Percentiles rank a stretch among this genome's conserved stretches.
These are phyloP conservation scores for Myotis vivesi DNA, from an alignment of 2,797 vertebrate genomes.

Conservation along the genomic window DNA sequence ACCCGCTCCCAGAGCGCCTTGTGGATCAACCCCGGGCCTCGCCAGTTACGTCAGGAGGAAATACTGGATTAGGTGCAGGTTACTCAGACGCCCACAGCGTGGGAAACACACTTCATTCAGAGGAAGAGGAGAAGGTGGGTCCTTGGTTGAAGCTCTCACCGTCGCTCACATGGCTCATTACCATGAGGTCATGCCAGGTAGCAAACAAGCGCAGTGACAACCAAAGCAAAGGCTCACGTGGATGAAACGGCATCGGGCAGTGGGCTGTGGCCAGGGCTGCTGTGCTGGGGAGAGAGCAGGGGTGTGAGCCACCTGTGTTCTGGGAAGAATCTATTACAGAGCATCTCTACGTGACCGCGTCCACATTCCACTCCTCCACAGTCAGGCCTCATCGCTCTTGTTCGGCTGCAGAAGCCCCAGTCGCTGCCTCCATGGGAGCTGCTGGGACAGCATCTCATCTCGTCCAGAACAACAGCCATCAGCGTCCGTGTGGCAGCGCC, in stretches of 20 bases:
- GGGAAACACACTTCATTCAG: slow-evolving; percentile 46
- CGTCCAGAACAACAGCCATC: neutral
- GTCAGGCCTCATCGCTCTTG: too few species aligned
- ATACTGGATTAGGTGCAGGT: neutral
- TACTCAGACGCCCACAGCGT: slow-evolving; percentile 28
- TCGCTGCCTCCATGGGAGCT: neutral
- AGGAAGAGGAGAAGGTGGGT: neutral
- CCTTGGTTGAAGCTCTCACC: neutral
- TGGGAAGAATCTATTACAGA: neutral
- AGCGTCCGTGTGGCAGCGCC: too few species aligned
- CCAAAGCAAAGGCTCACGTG: neutral
- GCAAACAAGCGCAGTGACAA: slow-evolving; percentile 32
- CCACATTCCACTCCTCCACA: neutral
- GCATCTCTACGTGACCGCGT: neutral
- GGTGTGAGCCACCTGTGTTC: too few species aligned
- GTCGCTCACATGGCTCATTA: neutral
- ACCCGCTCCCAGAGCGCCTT: neutral
- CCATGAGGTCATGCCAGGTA: neutral
- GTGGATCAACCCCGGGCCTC: neutral
- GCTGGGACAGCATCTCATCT: neutral
- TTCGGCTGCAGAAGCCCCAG: too few species aligned
- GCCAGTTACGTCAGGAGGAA: neutral
- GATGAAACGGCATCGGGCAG: neutral
- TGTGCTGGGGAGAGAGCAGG: neutral
- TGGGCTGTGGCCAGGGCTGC: neutral